Evolutionary conservation across 2,113 vertebrate species (phyloP).

Genomic region (Cyrtonyx montezumae): DNA sequence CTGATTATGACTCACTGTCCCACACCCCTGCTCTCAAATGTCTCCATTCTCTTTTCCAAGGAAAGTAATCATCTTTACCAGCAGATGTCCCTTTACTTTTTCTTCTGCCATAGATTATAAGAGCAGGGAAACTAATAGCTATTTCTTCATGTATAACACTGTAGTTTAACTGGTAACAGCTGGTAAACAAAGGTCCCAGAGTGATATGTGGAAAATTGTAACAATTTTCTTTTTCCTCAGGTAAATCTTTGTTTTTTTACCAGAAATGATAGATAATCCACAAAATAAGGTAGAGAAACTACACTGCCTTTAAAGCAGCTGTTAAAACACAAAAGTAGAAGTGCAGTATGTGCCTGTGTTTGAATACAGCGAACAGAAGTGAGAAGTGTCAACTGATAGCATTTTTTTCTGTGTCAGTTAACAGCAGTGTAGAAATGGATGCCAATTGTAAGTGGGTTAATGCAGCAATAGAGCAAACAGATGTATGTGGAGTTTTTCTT

Average conservation of each 20-base stretch:
- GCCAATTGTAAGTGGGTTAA: neutral
- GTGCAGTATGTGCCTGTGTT: neutral
- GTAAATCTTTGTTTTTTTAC: neutral
- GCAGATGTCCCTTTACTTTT: neutral
- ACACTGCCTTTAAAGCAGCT: neutral
- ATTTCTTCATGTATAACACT: neutral
- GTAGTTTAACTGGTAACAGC: neutral
- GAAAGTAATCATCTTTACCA: neutral
- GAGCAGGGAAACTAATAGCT: neutral
- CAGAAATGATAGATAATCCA: neutral
- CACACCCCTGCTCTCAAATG: neutral
- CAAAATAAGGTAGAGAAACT: neutral
- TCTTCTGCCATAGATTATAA: neutral
- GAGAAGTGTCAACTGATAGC: neutral
- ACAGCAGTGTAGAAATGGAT: neutral
- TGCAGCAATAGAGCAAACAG: neutral
- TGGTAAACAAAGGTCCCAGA: neutral
- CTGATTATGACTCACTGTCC: conserved; percentile 4
- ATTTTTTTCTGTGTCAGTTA: neutral
- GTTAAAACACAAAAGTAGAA: neutral
- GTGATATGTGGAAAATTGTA: neutral
- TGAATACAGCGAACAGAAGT: neutral
- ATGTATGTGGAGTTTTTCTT: neutral
- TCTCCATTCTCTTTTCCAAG: neutral
- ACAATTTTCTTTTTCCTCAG: neutral